Evolutionary conservation across 2,888 invertebrate species (phyloP), one percentile per base, ranked within the genome.

Genomic region (Hipparchia sbordonii): DNA sequence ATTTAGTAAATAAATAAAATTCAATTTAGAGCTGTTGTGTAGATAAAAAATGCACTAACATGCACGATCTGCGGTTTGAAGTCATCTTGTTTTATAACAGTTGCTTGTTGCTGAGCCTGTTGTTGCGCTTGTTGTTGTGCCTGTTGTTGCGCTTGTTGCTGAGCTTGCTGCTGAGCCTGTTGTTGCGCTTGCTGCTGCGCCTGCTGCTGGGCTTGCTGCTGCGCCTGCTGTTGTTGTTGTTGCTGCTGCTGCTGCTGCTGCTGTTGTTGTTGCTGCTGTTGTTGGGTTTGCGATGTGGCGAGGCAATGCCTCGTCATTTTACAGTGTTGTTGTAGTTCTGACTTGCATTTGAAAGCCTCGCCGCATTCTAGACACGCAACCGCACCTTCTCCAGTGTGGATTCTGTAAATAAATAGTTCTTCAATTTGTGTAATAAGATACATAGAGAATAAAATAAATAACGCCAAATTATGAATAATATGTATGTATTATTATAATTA

Each of bases 341-440:
- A 90, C 84, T 96, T 96, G 79, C 95, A 94, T 79, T 96, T 95
- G 87, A 97, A 97, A 12, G 96, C 96, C 87, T 97, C 97, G 33
- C 97, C 97, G 82, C 97, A 97, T 78, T 96, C 96, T 68, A 96
- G 94, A 81, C 97, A 97, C 10, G 96, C 95, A 76, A 96, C 96
- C 0, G 96, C 96, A 65, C 96, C 96, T 82, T 96, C 96, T 8
- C 96, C 96, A 39, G 96, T 96, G 83, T 97, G 97, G 59, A 96
- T 94, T 84, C 96, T 95, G 81, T 1, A 85, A 84, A 7, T 54
- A 33, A 67, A 67, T 51, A 8, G 33, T 33, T 63, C 33, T 2
- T 13, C 13, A 63, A 23, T 51, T 9, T 4, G 48, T 48, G 7
- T 6, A 48, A 48, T 48, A 48, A 23, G 23, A 23, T 23, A 23